These are phyloP conservation scores for Tachuris rubrigastra DNA, from an alignment of 2,113 vertebrate species.

Conservation along the genomic window DNA sequence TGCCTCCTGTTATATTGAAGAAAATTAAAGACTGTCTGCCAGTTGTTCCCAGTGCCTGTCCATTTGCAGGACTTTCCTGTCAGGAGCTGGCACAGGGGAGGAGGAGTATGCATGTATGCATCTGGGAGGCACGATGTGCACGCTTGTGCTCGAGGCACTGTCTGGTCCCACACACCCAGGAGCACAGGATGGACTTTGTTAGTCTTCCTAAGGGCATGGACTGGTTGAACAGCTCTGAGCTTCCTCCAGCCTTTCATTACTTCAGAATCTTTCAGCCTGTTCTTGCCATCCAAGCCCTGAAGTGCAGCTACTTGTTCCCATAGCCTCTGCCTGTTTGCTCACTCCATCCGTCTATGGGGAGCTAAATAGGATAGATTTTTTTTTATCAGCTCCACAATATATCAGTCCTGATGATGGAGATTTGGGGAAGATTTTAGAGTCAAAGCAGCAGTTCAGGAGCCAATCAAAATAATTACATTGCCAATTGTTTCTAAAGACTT, in stretches of 20 bases:
- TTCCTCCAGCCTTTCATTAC: neutral
- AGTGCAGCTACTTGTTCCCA: neutral
- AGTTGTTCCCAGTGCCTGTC: neutral
- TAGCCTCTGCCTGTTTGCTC: neutral
- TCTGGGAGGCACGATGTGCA: neutral
- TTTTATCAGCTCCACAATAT: neutral
- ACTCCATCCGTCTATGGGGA: neutral
- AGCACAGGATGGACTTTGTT: neutral
- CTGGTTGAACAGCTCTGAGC: neutral
- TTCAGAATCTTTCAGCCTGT: neutral
- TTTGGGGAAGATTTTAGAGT: neutral
- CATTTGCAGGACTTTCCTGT: neutral
- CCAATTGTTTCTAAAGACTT: neutral
- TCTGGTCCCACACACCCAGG: neutral
- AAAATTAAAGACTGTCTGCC: neutral
- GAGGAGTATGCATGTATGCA: neutral
- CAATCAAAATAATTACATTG: neutral
- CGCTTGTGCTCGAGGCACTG: rapidly evolving
- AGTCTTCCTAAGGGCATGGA: neutral
- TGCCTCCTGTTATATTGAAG: neutral
- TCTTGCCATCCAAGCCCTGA: neutral
- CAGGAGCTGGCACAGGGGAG: neutral
- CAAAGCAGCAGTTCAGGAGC: neutral
- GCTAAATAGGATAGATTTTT: neutral
- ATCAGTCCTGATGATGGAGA: neutral